Conservation (phyloP, 2,797 vertebrate genomes). For the Sebastes steindachneri region DNA sequence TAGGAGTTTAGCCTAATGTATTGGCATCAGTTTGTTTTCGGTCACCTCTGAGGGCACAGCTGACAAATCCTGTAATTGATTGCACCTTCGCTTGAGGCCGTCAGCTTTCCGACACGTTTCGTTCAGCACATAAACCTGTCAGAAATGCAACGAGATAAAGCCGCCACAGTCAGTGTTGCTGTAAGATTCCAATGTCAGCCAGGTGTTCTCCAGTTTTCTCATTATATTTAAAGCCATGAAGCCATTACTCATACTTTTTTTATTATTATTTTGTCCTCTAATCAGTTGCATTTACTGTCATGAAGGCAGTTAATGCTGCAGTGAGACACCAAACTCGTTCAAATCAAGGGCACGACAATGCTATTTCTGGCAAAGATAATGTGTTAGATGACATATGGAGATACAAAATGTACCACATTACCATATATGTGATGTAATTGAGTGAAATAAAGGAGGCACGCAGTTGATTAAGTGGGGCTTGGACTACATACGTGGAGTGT, state of each 20-base stretch:
- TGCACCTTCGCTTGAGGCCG: slow-evolving; percentile 30
- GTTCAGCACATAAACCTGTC: slow-evolving; percentile 48
- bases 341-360: neutral
- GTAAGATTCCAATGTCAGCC: slow-evolving; percentile 17
- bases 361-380: neutral
- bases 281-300: slow-evolving; percentile 5
- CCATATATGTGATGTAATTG: slow-evolving; percentile 29
- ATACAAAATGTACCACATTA: slow-evolving; percentile 1
- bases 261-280: neutral
- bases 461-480: slow-evolving; percentile 23
- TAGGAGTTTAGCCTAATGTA: slow-evolving; percentile 20
- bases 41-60: slow-evolving; percentile 39
- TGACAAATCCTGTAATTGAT: slow-evolving; percentile 58
- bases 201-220: slow-evolving; percentile 18
- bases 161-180: neutral
- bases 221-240: slow-evolving; percentile 27
- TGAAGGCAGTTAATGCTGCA: neutral
- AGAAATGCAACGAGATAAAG: slow-evolving; percentile 50
- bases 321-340: neutral
- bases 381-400: neutral
- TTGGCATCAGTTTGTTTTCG: slow-evolving; percentile 45
- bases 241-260: neutral
- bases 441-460: slow-evolving; percentile 30
- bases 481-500: slow-evolving; percentile 25
- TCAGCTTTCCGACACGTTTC: slow-evolving; percentile 23